These are phyloP conservation scores for Palythoa grandis DNA, from an alignment of 92 coral and sea anemone species.

Conservation along the genomic window DNA sequence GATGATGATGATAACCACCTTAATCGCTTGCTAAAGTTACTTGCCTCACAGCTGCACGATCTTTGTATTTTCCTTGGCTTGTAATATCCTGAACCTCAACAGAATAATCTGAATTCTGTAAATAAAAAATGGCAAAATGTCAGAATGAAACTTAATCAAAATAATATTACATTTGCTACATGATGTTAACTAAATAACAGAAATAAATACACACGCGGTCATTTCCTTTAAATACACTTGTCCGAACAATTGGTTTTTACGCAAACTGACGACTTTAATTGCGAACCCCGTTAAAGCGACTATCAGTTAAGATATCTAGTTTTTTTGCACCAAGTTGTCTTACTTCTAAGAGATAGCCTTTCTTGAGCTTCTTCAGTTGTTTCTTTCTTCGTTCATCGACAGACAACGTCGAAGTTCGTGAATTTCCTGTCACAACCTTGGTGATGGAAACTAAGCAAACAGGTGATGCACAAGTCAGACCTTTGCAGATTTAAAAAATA, in stretches of 20 bases:
- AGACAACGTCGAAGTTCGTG: conserved; percentile 15
- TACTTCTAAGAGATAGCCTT: conserved; percentile 90
- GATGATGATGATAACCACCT: no score
- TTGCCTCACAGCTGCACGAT: conserved; percentile 89
- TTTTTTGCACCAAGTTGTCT: neutral
- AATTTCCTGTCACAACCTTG: conserved; percentile 11
- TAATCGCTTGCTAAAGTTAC: neutral
- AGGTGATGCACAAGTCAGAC: neutral
- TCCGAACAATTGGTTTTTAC: no score
- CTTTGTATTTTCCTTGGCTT: conserved; percentile 82
- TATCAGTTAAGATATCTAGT: neutral
- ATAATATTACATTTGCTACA: no score
- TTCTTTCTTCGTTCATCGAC: conserved; percentile 75
- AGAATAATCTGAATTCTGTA: conserved; percentile 46
- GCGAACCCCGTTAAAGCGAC: neutral
- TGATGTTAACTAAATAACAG: no score
- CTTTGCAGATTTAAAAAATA: no score
- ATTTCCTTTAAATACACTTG: no score
- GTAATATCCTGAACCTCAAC: conserved; percentile 48
- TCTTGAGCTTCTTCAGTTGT: conserved; percentile 80
- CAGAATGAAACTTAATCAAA: no score
- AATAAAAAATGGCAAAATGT: neutral
- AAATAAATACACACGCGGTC: neutral
- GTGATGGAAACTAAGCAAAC: conserved; percentile 27
- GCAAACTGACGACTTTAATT: no score